Evolutionary conservation across 2,797 vertebrate genomes (phyloP).

Genomic region (Diceros bicornis): DNA sequence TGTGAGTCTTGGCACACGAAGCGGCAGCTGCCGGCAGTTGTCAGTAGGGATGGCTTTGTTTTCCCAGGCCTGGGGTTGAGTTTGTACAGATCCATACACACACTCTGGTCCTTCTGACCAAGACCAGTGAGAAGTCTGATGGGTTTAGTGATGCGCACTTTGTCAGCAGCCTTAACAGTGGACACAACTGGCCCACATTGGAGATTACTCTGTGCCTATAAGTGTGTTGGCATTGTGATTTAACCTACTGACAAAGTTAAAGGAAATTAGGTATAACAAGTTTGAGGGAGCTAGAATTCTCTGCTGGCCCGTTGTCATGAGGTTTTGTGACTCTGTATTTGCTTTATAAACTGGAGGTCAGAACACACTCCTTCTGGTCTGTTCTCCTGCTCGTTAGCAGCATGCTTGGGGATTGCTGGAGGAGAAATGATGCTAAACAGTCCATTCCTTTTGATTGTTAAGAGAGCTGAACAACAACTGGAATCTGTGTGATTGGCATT

Average conservation of each 20-base stretch:
- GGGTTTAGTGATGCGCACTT: not conserved
- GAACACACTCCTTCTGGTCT: not conserved
- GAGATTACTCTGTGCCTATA: not conserved
- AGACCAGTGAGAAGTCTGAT: not conserved
- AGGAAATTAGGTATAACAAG: not conserved
- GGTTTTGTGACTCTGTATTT: not conserved
- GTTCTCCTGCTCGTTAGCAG: not conserved
- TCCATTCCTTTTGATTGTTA: not conserved
- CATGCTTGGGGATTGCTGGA: not conserved
- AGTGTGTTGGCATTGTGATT: not conserved
- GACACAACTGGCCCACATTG: fast-evolving
- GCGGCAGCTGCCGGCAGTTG: not conserved
- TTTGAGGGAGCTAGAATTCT: not conserved
- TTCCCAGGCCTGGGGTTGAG: not conserved
- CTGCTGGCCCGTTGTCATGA: not conserved
- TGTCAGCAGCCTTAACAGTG: not conserved
- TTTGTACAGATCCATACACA: not conserved
- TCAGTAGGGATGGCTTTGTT: not conserved
- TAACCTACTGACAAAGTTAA: not conserved
- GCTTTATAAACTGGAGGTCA: not conserved
- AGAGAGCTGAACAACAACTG: not conserved
- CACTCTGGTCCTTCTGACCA: not conserved
- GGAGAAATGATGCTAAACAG: not conserved
- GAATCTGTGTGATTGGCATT: not conserved
- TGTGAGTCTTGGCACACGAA: not conserved